Evolutionary conservation across 2,888 invertebrate species (phyloP), one percentile per base, ranked within the genome.

Genomic region (Plagodis pulveraria): DNA sequence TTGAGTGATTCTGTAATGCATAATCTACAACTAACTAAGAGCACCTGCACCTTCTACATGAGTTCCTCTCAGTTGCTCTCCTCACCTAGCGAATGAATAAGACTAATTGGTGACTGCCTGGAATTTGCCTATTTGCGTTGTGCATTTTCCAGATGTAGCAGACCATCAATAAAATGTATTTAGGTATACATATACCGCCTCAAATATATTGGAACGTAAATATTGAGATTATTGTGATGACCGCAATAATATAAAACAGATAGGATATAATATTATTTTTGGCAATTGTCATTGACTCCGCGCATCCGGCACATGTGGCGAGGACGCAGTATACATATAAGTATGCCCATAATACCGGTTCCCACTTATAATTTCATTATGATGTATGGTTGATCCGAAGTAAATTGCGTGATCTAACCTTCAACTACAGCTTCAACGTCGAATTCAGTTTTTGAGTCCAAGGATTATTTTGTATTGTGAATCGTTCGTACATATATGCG

Each of bases 321-420:
- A 69, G 72, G 55, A 58, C 70, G 65, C 9, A 70, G 79, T 77
- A 79, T 76, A 70, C 64, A 69, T 64, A 75, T 76, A 77, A 70
- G 79, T 77, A 79, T 76, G 71, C 64, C 69, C 64, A 75, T 76
- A 77, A 72, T 65, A 65, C 69, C 65, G 67, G 57, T 67, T 72
- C 56, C 54, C 32, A 50, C 12, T 62, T 72, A 74, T 74, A 73
- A 75, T 72, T 70, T 73, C 70, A 70, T 65, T 74, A 70, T 45
- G 40, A 70, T 48, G 32, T 54, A 51, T 50, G 38, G 10, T 10
- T 11, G 35, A 47, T 53, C 35, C 36, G 36, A 48, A 45, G 55
- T 35, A 43, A 60, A 56, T 54, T 52, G 52, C 42, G 54, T 63
- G 56, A 56, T 50, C 50, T 55, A 58, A 50, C 56, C 42, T 64